phyloP scores from a whole-genome alignment of 2,113 vertebrate species.

The Phasianus colchicus region DNA sequence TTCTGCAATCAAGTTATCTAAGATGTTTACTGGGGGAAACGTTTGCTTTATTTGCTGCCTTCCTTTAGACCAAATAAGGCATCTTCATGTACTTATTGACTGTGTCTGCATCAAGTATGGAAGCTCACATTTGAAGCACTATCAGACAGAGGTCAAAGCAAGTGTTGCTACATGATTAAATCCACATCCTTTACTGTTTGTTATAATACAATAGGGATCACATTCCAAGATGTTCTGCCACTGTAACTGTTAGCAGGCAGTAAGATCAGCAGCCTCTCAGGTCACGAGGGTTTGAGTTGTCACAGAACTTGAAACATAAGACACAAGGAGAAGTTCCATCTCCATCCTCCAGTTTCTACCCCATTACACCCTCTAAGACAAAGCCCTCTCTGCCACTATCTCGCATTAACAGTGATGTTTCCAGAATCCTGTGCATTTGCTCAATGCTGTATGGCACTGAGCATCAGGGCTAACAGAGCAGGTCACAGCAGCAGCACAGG shows the following conservation, averaged over 20 bases:
- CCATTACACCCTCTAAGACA: background rate
- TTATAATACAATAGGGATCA: background rate
- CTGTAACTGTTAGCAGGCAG: too few relatives aligned
- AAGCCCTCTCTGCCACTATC: background rate
- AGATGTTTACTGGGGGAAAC: background rate
- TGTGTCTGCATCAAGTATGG: accelerated
- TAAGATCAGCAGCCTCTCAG: background rate
- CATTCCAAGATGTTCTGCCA: background rate
- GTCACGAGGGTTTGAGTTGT: background rate
- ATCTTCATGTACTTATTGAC: accelerated
- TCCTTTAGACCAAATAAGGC: background rate
- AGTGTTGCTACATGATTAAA: background rate
- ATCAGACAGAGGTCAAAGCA: background rate
- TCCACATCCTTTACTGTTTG: background rate
- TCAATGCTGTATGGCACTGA: background rate
- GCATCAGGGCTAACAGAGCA: background rate
- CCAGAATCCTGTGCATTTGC: background rate
- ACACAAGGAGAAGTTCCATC: background rate
- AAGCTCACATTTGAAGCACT: background rate
- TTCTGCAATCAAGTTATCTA: background rate
- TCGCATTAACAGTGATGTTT: background rate
- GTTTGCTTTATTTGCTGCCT: background rate
- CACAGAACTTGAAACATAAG: background rate
- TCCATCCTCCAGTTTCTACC: background rate
- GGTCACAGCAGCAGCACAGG: background rate